Conservation (phyloP, 35 echinoderm and acorn worm species). For the Heliocidaris tuberculata region DNA sequence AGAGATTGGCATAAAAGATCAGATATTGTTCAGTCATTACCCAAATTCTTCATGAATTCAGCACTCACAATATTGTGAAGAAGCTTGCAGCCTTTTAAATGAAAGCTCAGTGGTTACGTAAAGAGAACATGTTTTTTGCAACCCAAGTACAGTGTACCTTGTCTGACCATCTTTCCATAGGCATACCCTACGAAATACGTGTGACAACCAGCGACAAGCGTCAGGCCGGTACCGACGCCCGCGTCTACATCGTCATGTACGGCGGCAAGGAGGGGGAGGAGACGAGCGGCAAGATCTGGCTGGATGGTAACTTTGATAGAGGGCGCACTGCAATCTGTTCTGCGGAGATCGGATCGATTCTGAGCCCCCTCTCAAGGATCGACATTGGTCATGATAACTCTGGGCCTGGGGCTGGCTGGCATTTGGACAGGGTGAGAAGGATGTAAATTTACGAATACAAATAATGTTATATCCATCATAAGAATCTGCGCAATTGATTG, state of each 20-base stretch:
- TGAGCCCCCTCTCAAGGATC: conserved; percentile 89
- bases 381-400: conserved; percentile 96
- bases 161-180: neutral
- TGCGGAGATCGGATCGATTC: conserved; percentile 71
- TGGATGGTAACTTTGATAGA: conserved; percentile 90
- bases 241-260: conserved; percentile 86
- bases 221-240: conserved; percentile 80
- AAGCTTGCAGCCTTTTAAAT: too few species aligned
- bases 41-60: too few species aligned
- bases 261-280: conserved; percentile 88
- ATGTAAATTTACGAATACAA: neutral
- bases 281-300: conserved; percentile 88
- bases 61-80: too few species aligned
- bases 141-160: neutral
- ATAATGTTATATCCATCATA: too few species aligned
- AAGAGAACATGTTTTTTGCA: too few species aligned
- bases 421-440: conserved; percentile 80
- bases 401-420: conserved; percentile 90
- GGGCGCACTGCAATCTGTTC: conserved; percentile 89
- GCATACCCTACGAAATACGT: conserved; percentile 90
- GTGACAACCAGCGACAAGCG: conserved; percentile 90
- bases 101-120: too few species aligned
- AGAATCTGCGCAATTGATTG: too few species aligned
- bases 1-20: too few species aligned
- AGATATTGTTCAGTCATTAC: too few species aligned